Evolutionary conservation across 2,113 vertebrate genomes (phyloP).

Genomic region (Phylloscopus trochiloides): DNA sequence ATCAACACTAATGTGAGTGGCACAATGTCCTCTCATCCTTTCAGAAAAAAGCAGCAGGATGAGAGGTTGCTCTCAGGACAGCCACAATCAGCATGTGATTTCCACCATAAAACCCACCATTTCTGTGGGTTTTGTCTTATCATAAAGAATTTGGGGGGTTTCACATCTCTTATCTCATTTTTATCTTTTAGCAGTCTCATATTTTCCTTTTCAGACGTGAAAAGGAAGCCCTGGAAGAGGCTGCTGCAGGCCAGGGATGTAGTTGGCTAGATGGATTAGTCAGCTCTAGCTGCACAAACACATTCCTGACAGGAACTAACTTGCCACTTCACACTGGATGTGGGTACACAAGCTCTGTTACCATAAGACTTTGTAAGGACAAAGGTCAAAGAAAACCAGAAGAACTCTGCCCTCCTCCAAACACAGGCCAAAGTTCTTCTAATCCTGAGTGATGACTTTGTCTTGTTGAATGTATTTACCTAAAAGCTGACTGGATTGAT

Average conservation of each 20-base stretch:
- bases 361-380: background rate
- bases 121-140: background rate
- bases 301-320: background rate
- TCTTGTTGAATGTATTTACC: background rate
- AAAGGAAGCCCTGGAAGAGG: background rate
- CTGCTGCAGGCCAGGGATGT: background rate
- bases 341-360: background rate
- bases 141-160: background rate
- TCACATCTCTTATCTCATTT: background rate
- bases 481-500: background rate
- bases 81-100: background rate
- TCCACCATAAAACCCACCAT: background rate
- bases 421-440: background rate
- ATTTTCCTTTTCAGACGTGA: background rate
- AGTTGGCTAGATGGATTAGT: background rate
- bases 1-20: background rate
- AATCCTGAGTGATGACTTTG: background rate
- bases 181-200: background rate
- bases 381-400: background rate
- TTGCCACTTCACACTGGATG: background rate
- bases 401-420: background rate
- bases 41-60: background rate
- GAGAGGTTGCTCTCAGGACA: background rate
- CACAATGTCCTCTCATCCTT: background rate
- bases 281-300: background rate